phyloP scores from a whole-genome alignment of 1,140 invertebrate species.

The Bombus impatiens region DNA sequence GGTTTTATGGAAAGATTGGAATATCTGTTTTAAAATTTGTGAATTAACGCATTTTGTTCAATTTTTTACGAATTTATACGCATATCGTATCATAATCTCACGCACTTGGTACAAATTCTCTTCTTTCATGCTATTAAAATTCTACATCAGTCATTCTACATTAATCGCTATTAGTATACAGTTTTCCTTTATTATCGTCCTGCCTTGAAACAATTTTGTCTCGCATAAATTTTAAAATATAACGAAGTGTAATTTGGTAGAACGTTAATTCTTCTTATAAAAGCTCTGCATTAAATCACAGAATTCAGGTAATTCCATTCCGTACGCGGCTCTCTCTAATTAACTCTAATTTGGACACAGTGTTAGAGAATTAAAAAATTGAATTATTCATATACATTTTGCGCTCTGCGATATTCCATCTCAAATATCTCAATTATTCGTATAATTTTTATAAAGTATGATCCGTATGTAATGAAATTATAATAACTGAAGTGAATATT shows the following conservation, averaged over 20 bases:
- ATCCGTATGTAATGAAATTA: not conserved
- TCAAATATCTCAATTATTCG: not conserved
- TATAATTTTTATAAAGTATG: not conserved
- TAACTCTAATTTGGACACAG: not conserved
- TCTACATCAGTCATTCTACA: not conserved
- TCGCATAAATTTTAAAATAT: not conserved
- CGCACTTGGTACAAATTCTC: not conserved
- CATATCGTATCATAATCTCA: not conserved
- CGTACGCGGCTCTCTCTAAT: not conserved
- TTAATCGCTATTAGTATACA: too few species aligned
- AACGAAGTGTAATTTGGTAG: not conserved
- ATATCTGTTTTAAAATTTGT: not conserved
- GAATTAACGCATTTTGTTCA: too few species aligned
- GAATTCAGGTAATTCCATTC: not conserved
- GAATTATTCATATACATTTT: slow-evolving; percentile 3
- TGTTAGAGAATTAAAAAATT: not conserved
- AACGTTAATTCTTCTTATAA: not conserved
- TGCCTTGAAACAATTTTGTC: not conserved
- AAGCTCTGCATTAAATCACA: not conserved
- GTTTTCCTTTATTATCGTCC: too few species aligned
- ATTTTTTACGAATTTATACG: not conserved
- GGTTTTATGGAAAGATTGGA: not conserved
- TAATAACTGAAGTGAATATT: not conserved
- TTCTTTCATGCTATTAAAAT: not conserved
- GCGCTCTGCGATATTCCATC: too few species aligned